Conservation (phyloP, 2,113 vertebrate species). For the Rostratula benghalensis region DNA sequence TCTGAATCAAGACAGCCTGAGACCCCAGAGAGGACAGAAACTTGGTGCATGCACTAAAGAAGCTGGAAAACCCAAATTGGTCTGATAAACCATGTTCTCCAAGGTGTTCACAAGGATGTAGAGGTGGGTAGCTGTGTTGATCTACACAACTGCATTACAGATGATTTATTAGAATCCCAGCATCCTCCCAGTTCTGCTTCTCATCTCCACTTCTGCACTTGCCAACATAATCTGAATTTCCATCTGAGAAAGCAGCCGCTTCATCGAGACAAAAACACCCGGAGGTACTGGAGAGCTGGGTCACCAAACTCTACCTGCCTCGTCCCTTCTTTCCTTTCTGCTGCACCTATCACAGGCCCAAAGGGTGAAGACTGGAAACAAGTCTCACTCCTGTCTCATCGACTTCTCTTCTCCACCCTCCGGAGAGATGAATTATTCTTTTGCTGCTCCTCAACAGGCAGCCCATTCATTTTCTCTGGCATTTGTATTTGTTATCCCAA, state of each 20-base stretch:
- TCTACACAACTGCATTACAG: background rate
- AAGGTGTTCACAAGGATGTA: background rate
- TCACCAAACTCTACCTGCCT: background rate
- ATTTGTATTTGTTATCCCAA: background rate
- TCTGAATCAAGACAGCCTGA: background rate
- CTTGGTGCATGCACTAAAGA: background rate
- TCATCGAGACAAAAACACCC: background rate
- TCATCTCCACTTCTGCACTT: background rate
- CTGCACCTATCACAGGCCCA: background rate
- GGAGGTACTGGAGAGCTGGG: background rate
- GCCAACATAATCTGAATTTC: background rate
- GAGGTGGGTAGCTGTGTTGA: background rate
- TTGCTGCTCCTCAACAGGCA: background rate
- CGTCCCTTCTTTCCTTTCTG: background rate
- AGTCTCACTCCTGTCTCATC: background rate
- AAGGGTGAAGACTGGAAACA: background rate
- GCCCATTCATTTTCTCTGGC: background rate
- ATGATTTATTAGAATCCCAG: background rate
- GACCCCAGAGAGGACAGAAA: background rate
- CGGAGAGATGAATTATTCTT: background rate
- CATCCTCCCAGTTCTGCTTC: background rate
- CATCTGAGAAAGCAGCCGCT: background rate
- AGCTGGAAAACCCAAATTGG: background rate
- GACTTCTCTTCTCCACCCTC: background rate
- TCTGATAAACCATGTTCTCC: no score